Percentiles rank a stretch among this genome's conserved stretches.
Conservation (phyloP, 2,888 invertebrate species). For the Stenurella melanura region DNA sequence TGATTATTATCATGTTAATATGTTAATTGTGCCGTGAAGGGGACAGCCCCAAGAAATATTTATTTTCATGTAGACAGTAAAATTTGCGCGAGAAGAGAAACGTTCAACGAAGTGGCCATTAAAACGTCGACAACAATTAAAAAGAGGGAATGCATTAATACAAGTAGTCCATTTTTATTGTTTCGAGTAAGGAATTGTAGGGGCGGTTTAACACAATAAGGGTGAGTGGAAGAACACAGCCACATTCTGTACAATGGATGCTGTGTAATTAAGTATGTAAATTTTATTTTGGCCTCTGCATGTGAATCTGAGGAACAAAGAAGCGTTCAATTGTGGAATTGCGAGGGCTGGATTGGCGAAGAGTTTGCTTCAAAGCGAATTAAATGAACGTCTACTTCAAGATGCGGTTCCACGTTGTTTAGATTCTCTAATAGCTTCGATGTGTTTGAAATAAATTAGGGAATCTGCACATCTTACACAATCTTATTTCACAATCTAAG, state of each 20-base stretch:
- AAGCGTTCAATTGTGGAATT: conserved; percentile 65
- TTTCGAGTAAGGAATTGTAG: conserved; percentile 44
- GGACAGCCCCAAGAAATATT: not conserved
- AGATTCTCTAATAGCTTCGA: conserved; percentile 62
- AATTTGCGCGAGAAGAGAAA: conserved; percentile 29
- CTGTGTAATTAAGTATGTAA: conserved; percentile 68
- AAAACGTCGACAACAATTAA: conserved; percentile 58
- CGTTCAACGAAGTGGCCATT: conserved; percentile 39
- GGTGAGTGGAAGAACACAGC: conserved; percentile 48
- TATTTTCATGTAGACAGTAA: not conserved
- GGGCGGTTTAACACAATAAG: conserved; percentile 49
- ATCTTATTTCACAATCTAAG: conserved; percentile 35
- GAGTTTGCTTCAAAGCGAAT: conserved; percentile 64
- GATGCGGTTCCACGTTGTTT: conserved; percentile 63
- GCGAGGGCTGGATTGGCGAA: conserved; percentile 62
- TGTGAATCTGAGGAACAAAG: conserved; percentile 66
- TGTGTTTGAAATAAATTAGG: conserved; percentile 61
- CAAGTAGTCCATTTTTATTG: conserved; percentile 54
- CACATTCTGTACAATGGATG: conserved; percentile 56
- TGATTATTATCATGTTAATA: no score
- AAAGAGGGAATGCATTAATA: conserved; percentile 50
- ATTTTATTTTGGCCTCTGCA: conserved; percentile 68
- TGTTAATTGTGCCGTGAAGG: not conserved
- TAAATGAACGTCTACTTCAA: conserved; percentile 64
- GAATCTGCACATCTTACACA: conserved; percentile 36